Percentiles rank a stretch among this genome's conserved stretches.
phyloP scores from a whole-genome alignment of 1,140 invertebrate species.

The Drosophila subobscura region DNA sequence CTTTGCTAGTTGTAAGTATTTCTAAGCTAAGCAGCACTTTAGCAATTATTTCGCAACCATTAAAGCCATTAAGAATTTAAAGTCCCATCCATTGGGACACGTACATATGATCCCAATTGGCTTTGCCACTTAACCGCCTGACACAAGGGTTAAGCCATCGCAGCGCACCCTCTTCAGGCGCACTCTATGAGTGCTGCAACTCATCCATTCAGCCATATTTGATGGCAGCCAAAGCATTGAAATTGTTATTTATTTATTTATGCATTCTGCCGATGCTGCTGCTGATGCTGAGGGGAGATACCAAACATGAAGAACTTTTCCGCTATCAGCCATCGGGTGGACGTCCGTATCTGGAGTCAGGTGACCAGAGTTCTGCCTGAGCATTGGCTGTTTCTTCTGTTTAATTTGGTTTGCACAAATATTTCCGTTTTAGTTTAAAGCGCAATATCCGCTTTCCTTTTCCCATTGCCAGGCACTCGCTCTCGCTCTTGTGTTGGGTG shows the following conservation, averaged over 20 bases:
- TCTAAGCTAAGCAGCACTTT: no score
- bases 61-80: no score
- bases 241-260: conserved; percentile 67
- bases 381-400: conserved; percentile 12
- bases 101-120: neutral
- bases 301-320: neutral
- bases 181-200: no score
- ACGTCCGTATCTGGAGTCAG: no score
- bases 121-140: neutral
- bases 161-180: neutral
- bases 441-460: conserved; percentile 56
- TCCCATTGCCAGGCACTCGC: neutral
- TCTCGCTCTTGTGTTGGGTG: neutral
- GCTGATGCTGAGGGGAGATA: conserved; percentile 1
- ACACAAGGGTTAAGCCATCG: conserved; percentile 36
- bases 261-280: conserved; percentile 29
- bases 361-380: neutral
- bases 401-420: conserved; percentile 55
- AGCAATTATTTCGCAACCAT: neutral
- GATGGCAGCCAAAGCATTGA: conserved; percentile 23
- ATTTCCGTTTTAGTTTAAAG: conserved; percentile 60
- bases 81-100: no score
- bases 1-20: no score
- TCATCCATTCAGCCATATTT: conserved; percentile 1
- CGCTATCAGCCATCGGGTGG: neutral